Evolutionary conservation across 2,113 vertebrate genomes (phyloP), one percentile per base, ranked within the genome.

Genomic region (Cyanoliseus patagonus): DNA sequence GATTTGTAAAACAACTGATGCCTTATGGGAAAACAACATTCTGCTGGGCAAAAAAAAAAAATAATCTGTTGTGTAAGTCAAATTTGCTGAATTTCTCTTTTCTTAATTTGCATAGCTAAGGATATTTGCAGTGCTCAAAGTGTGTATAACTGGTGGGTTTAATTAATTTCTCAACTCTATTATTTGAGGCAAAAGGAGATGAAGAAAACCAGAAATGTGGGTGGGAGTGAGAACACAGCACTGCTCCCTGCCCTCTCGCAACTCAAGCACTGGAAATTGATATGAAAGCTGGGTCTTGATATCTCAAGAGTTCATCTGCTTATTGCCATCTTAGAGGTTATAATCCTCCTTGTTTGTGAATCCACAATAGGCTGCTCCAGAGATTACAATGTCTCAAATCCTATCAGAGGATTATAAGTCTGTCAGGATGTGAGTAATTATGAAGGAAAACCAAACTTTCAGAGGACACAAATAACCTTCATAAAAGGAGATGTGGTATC

Each of bases 351-450:
- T 83, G 80, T 66, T 96, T 88, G 92, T 86, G 90, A 94, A 95
- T 77, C 69, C 90, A 88, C 90, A 88, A 90, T 75, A 66, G 69
- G 68, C 75, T 92, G 77, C 88, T 90, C 49, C 51, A 61, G 88
- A 92, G 77, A 96, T 92, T 96, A 95, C 69, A 92, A 73, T 66
- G 94, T 76, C 90, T 92, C 90, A 96, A 94, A 96, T 97, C 92
- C 95, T 88, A 79, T 96, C 92, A 92, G 57, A 94, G 94, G 86
- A 94, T 96, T 96, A 59, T 70, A 96, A 91, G 0, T 92, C 86
- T 93, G 94, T 90, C 92, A 96, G 80, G 86, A 95, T 95, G 83
- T 76, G 82, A 96, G 93, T 86, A 96, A 96, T 92, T 94, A 92
- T 84, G 91, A 96, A 55, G 86, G 83, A 75, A 90, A 86, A 73